Conservation (phyloP, 2,113 vertebrate genomes). For the Sylvilagus bachmani region DNA sequence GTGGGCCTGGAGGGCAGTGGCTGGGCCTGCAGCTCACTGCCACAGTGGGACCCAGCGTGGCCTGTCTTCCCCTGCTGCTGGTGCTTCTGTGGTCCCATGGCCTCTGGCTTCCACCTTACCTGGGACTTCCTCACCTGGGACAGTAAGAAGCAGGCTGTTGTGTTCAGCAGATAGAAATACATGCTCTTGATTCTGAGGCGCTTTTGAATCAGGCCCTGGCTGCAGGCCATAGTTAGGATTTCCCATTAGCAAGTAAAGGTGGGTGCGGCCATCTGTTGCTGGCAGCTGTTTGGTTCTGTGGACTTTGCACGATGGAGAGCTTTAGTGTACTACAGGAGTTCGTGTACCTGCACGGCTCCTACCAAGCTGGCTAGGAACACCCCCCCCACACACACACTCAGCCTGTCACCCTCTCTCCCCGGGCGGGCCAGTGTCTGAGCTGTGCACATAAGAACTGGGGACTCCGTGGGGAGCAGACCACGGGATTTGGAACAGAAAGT, state of each 20-base stretch:
- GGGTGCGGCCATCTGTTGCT: not conserved
- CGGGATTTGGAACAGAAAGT: not conserved
- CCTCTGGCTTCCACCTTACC: not conserved
- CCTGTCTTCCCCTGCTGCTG: not conserved
- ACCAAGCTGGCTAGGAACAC: too few species aligned
- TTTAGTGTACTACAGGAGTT: not conserved
- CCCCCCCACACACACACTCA: too few species aligned
- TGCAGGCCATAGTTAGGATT: not conserved
- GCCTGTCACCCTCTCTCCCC: fast-evolving
- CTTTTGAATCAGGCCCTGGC: not conserved
- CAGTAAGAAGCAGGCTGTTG: not conserved
- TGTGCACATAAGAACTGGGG: not conserved
- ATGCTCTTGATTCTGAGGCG: not conserved
- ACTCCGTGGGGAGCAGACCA: not conserved
- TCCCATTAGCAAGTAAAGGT: not conserved
- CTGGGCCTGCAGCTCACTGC: too few species aligned
- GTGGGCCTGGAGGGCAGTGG: not conserved
- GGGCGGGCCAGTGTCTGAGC: not conserved
- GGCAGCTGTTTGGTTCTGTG: not conserved
- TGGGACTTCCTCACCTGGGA: not conserved
- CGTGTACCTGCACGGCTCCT: not conserved
- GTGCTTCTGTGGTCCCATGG: not conserved
- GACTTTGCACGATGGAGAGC: not conserved
- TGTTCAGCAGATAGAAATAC: not conserved
- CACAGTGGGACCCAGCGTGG: not conserved